Base-by-base conservation (phyloP, 2,113 vertebrate genomes). In the Caloenas nicobarica region DNA sequence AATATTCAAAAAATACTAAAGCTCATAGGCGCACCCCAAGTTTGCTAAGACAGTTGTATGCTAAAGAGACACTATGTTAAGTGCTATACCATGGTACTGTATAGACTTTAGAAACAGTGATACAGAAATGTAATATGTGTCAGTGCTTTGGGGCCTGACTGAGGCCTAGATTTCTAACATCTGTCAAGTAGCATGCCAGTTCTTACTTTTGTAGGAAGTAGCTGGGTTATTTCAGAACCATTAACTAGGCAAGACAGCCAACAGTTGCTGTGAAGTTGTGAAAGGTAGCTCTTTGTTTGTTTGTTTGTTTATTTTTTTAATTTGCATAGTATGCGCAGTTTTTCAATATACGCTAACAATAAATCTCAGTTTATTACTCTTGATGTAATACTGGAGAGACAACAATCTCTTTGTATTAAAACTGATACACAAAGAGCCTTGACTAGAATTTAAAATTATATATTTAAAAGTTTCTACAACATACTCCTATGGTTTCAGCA, bases 371-470 rank as follows among this genome's bases (percentile, higher is more conserved):
- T 73, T 89, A 85, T 64, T 88, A 48, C 11, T 62, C 46, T 80
- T 86, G 61, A 69, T 76, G 16, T 38, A 74, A 16, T 68, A 79
- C 29, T 87, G 22, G 13, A 78, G 31, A 86, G 36, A 80, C 11
- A 77, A 94, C 56, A 86, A 77, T 76, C 13, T 68, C 17, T 80
- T 91, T 84, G 54, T 86, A 81, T 62, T 62, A 89, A 92, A 95
- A 95, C 8, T 81, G 26, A 79, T 65, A 76, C 5, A 25, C 34
- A 74, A 91, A 89, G 5, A 74, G 2, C 13, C 12, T 81, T 82
- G 53, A 6, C 31, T 88, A 51, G 42, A 81, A 61, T 60, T 60
- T 64, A 84, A 91, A 84, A 90, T 33, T 34, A 51, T 64, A 33
- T 61, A 58, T 57, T 89, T 94, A 79, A 92, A 85, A 86, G 42